Conservation (phyloP, 2,888 invertebrate genomes). For the Lepidocyrtoides sp. region DNA sequence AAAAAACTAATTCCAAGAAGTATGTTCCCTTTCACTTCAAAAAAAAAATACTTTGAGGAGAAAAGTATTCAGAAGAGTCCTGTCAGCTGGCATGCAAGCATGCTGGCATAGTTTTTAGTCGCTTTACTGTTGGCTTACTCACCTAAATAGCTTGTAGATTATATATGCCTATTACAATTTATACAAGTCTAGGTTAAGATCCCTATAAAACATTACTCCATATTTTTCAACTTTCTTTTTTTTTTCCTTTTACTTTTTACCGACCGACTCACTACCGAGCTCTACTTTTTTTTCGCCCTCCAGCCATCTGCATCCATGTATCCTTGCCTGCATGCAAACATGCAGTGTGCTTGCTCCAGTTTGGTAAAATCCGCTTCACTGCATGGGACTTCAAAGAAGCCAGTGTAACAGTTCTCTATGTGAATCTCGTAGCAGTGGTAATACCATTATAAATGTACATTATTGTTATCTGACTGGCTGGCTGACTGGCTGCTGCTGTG, state of each 20-base stretch:
- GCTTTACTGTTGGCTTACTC: background rate
- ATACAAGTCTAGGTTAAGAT: slow-evolving; percentile 51
- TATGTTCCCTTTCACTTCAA: background rate
- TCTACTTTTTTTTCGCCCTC: slow-evolving; percentile 53
- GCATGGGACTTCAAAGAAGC: slow-evolving; percentile 23
- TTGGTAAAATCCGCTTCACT: slow-evolving; percentile 57
- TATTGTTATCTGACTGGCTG: slow-evolving; percentile 39
- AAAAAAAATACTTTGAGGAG: background rate
- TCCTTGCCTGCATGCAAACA: background rate
- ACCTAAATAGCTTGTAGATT: background rate
- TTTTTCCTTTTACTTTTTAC: background rate
- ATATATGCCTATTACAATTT: background rate
- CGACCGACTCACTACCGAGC: slow-evolving; percentile 17
- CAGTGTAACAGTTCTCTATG: background rate
- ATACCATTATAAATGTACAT: background rate
- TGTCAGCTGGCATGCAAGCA: slow-evolving; percentile 41
- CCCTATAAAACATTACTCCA: slow-evolving; percentile 6
- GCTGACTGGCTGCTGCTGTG: background rate
- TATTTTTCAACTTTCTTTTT: background rate
- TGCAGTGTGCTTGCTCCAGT: slow-evolving; percentile 50
- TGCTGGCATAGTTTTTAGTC: slow-evolving; percentile 37
- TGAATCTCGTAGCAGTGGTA: background rate
- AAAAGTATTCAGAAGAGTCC: slow-evolving; percentile 9
- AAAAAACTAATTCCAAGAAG: slow-evolving; percentile 3
- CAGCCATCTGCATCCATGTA: slow-evolving; percentile 39